Evolutionary conservation across 1,140 invertebrate genomes (phyloP).

Genomic region (Procambarus clarkii): DNA sequence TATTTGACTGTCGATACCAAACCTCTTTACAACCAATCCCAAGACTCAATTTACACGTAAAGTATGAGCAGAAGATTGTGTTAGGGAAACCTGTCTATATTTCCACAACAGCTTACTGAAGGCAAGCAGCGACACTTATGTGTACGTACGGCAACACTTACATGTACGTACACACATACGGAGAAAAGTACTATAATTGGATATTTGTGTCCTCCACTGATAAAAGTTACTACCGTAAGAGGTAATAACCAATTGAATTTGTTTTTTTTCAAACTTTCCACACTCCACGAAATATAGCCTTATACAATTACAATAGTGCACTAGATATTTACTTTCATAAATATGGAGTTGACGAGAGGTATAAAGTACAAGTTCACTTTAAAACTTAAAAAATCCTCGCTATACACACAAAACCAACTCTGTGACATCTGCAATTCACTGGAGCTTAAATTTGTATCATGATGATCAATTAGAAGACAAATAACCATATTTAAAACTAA

Average conservation of each 20-base stretch:
- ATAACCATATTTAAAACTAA: slow-evolving; percentile 62
- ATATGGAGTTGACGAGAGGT: slow-evolving; percentile 40
- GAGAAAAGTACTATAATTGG: slow-evolving; percentile 46
- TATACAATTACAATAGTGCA: slow-evolving; percentile 50
- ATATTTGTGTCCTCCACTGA: slow-evolving; percentile 50
- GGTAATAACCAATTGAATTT: slow-evolving; percentile 29
- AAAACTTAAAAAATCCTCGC: slow-evolving; percentile 31
- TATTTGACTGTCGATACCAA: not conserved
- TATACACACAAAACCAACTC: slow-evolving; percentile 44
- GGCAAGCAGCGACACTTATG: slow-evolving; percentile 62
- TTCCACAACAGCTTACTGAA: slow-evolving; percentile 61
- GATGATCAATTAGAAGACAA: slow-evolving; percentile 35
- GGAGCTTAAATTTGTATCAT: slow-evolving; percentile 44
- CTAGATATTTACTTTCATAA: slow-evolving; percentile 47
- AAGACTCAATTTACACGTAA: slow-evolving; percentile 33
- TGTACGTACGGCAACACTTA: slow-evolving; percentile 61
- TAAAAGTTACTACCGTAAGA: slow-evolving; percentile 7
- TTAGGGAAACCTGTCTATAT: slow-evolving; percentile 49
- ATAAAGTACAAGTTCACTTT: slow-evolving; percentile 32
- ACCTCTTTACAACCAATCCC: not conserved
- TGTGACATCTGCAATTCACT: slow-evolving; percentile 46
- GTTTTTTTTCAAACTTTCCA: not conserved
- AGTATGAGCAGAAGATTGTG: slow-evolving; percentile 53
- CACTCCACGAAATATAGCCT: slow-evolving; percentile 50
- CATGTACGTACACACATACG: slow-evolving; percentile 57